Evolutionary conservation across 2,797 vertebrate species (phyloP).

Genomic region (Cynopterus sphinx): DNA sequence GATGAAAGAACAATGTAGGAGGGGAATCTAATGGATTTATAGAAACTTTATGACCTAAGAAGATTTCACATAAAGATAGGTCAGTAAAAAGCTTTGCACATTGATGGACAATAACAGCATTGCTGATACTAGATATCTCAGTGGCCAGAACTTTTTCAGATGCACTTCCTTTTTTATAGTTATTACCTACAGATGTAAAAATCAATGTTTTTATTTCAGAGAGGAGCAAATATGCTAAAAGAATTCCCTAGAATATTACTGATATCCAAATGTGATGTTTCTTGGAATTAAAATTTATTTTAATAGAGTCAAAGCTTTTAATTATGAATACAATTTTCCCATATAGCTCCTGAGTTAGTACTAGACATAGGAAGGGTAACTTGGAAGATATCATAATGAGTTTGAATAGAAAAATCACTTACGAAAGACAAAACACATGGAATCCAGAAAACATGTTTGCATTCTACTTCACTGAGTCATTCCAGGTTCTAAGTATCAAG

Average conservation of each 20-base stretch:
- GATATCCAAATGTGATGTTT: constrained; percentile 21
- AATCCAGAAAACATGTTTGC: not conserved
- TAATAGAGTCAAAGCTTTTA: not conserved
- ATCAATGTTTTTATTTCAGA: not conserved
- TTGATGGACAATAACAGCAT: not conserved
- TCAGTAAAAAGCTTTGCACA: not conserved
- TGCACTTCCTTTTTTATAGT: not conserved
- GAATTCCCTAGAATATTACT: not conserved
- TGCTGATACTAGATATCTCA: not conserved
- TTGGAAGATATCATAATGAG: not conserved
- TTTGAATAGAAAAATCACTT: not conserved
- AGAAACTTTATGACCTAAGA: not conserved
- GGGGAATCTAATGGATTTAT: not conserved
- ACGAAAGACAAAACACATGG: not conserved
- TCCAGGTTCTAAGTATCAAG: not conserved
- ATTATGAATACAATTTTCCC: not conserved
- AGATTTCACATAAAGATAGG: not conserved
- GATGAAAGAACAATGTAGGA: not conserved
- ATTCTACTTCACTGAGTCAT: not conserved
- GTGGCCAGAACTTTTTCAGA: not conserved
- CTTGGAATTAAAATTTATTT: constrained; percentile 37
- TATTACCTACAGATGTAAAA: not conserved
- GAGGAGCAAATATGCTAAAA: not conserved
- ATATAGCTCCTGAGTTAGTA: not conserved
- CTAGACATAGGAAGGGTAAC: not conserved